Evolutionary conservation across 92 coral and sea anemone genomes (phyloP), one percentile per base, ranked within the genome.

Genomic region (Phenganax marumi): DNA sequence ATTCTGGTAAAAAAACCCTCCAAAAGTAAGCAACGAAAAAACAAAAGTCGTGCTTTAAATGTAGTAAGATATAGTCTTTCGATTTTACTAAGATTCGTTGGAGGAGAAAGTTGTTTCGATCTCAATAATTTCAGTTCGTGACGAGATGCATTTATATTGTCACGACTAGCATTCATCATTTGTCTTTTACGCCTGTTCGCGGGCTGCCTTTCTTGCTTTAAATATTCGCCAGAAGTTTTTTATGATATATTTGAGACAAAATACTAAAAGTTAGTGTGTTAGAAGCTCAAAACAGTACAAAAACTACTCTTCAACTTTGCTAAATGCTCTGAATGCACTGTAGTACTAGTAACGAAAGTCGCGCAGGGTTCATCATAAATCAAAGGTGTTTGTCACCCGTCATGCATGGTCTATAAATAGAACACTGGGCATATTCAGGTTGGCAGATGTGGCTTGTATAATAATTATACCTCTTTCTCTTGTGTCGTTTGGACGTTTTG

Each of bases 341-440:
- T 33, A 33, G 43, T 5, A 33, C 43, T 33, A n/a, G n/a, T n/a
- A n/a, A n/a, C n/a, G 66, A 12, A 60, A n/a, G 66, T 60, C 68
- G 43, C 8, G 68, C 68, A 18, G 22, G 22, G 17, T 18, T 16
- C 65, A 23, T 12, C n/a, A 12, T 56, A 21, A 17, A 60, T 60
- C 49, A 66, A 66, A 66, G 72, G 72, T 66, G 72, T 66, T 66
- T 24, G 33, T 3, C 65, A 58, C 21, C 65, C 65, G 65, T 62
- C 18, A 25, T 66, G 17, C 72, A 66, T 6, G 4, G 33, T 25
- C 81, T 76, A 76, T 22, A 76, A 76, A 76, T 76, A 76, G 81
- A 76, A 76, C 81, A 55, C 81, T 54, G 49, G 26, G 56, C 24
- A 76, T 56, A 50, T 33, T 25, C 52, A 68, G 65, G 52, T 33